phyloP scores from a whole-genome alignment of 2,797 vertebrate genomes.

The Scomberomorus guttatus region DNA sequence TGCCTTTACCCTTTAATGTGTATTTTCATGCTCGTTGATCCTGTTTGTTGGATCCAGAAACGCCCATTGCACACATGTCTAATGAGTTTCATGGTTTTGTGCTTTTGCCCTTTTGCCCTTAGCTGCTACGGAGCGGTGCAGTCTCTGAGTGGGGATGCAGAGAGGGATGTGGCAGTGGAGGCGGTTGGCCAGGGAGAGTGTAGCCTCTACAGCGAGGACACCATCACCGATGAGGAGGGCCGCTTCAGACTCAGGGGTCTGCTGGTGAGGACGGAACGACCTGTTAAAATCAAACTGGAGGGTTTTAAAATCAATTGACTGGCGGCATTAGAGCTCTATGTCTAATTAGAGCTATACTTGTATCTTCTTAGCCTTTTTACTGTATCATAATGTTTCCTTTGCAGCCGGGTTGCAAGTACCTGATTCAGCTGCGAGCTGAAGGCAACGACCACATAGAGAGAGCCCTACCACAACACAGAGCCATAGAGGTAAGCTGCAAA shows the following conservation, averaged over 20 bases:
- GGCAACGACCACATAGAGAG: constrained; percentile 98
- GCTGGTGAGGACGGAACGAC: constrained; percentile 86
- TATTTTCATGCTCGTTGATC: neutral
- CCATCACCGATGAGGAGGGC: constrained; percentile 95
- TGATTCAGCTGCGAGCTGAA: constrained; percentile 94
- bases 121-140: constrained; percentile 96
- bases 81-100: neutral
- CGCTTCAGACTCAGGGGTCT: constrained; percentile 95
- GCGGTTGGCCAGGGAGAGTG: constrained; percentile 94
- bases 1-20: constrained; percentile 47
- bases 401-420: constrained; percentile 92
- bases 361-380: neutral
- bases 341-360: neutral
- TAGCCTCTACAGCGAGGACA: constrained; percentile 95
- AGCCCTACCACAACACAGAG: constrained; percentile 92
- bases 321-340: neutral
- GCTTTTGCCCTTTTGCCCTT: neutral
- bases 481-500: constrained; percentile 88
- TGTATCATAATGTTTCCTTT: constrained; percentile 19
- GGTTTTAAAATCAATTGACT: neutral
- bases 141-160: constrained; percentile 95
- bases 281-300: neutral
- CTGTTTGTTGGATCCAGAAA: neutral
- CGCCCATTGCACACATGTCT: neutral
- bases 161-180: constrained; percentile 94